Conservation (phyloP, 2,113 vertebrate species). For the Axis porcinus region DNA sequence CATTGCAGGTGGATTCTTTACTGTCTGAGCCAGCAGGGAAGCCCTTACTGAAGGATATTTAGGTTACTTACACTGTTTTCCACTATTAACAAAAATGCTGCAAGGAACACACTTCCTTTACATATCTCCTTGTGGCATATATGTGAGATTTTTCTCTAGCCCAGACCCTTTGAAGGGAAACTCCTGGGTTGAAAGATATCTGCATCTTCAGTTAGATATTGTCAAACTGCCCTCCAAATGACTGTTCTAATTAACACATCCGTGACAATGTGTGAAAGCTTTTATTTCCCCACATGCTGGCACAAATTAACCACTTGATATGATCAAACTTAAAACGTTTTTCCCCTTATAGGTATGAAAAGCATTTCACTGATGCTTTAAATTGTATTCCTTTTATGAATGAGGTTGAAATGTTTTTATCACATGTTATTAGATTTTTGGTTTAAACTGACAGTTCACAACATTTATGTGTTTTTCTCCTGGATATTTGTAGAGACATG, state of each 20-base stretch:
- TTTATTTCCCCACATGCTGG: background rate
- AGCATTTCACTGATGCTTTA: constrained; percentile 31
- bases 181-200: background rate
- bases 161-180: background rate
- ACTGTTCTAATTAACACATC: background rate
- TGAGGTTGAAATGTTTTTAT: background rate
- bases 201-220: background rate
- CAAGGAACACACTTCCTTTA: background rate
- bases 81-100: background rate
- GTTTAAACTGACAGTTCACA: background rate
- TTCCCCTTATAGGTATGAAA: background rate
- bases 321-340: background rate
- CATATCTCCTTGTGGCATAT: background rate
- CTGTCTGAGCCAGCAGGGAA: background rate
- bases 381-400: constrained; percentile 34
- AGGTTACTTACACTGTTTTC: background rate
- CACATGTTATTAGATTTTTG: background rate
- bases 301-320: constrained; percentile 1
- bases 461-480: background rate
- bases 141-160: background rate
- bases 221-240: background rate
- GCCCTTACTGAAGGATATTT: background rate
- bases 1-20: background rate
- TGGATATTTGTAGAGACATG: background rate
- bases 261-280: background rate